Evolutionary conservation across 2,888 invertebrate genomes (phyloP).

Genomic region (Andrena trimmerana): DNA sequence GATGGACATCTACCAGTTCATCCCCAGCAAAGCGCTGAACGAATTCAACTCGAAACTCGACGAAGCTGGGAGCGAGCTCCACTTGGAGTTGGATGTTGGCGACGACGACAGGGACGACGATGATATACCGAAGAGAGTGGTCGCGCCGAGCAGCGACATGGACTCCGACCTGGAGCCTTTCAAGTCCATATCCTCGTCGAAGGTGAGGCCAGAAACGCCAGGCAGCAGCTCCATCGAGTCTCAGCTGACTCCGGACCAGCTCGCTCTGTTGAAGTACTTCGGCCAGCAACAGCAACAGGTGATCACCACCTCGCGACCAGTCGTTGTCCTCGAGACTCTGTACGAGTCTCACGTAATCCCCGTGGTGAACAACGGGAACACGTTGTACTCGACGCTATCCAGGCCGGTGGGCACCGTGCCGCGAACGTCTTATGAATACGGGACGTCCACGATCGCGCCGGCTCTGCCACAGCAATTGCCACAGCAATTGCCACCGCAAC

Average conservation of each 20-base stretch:
- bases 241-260: conserved; percentile 89
- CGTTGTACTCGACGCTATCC: conserved; percentile 92
- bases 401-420: conserved; percentile 91
- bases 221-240: conserved; percentile 82
- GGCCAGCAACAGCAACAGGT: conserved; percentile 89
- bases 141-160: conserved; percentile 86
- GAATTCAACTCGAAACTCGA: conserved; percentile 95
- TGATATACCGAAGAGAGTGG: conserved; percentile 83
- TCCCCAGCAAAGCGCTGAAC: conserved; percentile 93
- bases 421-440: conserved; percentile 86
- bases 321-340: conserved; percentile 91
- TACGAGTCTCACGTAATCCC: conserved; percentile 94
- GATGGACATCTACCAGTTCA: conserved; percentile 94
- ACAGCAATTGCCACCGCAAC: conserved; percentile 57
- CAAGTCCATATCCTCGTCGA: conserved; percentile 87
- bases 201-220: conserved; percentile 87
- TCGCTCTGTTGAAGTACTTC: conserved; percentile 90
- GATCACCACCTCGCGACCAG: conserved; percentile 92
- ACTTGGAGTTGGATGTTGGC: conserved; percentile 94
- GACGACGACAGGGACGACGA: conserved; percentile 89
- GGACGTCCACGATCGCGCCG: conserved; percentile 89
- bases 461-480: conserved; percentile 68
- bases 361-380: conserved; percentile 91
- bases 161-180: conserved; percentile 91
- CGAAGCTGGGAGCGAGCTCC: conserved; percentile 95